phyloP scores from a whole-genome alignment of 2,888 invertebrate genomes.

The Campopleginae sp. region DNA sequence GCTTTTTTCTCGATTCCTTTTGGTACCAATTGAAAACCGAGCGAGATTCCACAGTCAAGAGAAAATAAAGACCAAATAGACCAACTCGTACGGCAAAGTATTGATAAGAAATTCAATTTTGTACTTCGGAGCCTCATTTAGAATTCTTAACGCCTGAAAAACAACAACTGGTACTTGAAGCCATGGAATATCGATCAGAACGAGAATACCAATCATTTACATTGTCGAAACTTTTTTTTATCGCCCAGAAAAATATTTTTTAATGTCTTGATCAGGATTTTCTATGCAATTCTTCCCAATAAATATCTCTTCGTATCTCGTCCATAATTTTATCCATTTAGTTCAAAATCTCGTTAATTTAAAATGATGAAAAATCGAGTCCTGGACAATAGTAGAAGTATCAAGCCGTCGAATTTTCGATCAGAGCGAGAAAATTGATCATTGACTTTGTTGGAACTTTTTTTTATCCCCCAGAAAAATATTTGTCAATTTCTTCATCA shows the following conservation, averaged over 20 bases:
- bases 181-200: neutral
- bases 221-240: neutral
- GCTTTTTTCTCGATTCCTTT: conserved; percentile 47
- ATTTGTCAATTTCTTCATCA: neutral
- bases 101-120: conserved; percentile 62
- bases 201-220: neutral
- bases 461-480: neutral
- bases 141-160: conserved; percentile 46
- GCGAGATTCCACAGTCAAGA: conserved; percentile 43
- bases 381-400: too few species aligned
- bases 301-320: neutral
- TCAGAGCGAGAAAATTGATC: neutral
- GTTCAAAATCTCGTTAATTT: too few species aligned
- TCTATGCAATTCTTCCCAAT: neutral
- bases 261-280: neutral
- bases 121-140: conserved; percentile 10
- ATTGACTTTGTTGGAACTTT: neutral
- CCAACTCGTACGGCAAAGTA: conserved; percentile 37
- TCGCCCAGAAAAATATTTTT: neutral
- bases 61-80: conserved; percentile 46
- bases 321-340: neutral
- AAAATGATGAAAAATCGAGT: too few species aligned
- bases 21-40: conserved; percentile 61
- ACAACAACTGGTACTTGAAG: conserved; percentile 22
- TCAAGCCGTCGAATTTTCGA: neutral